phyloP scores from a whole-genome alignment of 2,888 invertebrate genomes.

The Pyrocoelia pectoralis region DNA sequence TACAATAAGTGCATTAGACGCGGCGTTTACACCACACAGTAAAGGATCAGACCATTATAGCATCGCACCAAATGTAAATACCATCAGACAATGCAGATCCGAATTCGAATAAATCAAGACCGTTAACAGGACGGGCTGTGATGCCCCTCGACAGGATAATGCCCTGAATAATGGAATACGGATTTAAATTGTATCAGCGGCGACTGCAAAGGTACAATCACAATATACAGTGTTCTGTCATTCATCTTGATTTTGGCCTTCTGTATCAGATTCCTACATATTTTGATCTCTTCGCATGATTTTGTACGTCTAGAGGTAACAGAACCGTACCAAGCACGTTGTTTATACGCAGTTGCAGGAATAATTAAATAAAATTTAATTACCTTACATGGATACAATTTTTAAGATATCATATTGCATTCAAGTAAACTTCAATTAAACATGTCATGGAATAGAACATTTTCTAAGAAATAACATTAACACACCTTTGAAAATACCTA shows the following conservation, averaged over 20 bases:
- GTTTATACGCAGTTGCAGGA: not conserved
- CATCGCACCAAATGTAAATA: slow-evolving; percentile 40
- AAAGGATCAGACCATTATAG: slow-evolving; percentile 32
- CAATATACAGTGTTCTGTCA: slow-evolving; percentile 49
- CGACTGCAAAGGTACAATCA: slow-evolving; percentile 41
- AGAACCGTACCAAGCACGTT: slow-evolving; percentile 24
- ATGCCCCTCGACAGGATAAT: slow-evolving; percentile 55
- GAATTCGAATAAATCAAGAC: slow-evolving; percentile 58
- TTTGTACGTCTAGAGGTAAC: slow-evolving; percentile 17
- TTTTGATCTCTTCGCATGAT: slow-evolving; percentile 38
- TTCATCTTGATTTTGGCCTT: slow-evolving; percentile 50
- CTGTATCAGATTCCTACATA: slow-evolving; percentile 41
- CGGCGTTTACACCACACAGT: slow-evolving; percentile 27
- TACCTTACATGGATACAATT: not conserved
- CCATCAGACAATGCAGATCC: slow-evolving; percentile 53
- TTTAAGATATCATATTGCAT: not conserved
- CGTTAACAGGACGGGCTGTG: slow-evolving; percentile 57
- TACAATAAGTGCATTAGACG: slow-evolving; percentile 16
- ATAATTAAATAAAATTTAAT: not conserved
- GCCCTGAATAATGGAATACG: slow-evolving; percentile 59
- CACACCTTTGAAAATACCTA: slow-evolving; percentile 4
- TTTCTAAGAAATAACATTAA: not conserved
- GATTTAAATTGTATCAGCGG: slow-evolving; percentile 58
- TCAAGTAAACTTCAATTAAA: slow-evolving; percentile 5
- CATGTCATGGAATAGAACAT: not conserved